These are phyloP conservation scores for Caenorhabditis afra DNA, from an alignment of 2,888 invertebrate species.

Conservation along the genomic window DNA sequence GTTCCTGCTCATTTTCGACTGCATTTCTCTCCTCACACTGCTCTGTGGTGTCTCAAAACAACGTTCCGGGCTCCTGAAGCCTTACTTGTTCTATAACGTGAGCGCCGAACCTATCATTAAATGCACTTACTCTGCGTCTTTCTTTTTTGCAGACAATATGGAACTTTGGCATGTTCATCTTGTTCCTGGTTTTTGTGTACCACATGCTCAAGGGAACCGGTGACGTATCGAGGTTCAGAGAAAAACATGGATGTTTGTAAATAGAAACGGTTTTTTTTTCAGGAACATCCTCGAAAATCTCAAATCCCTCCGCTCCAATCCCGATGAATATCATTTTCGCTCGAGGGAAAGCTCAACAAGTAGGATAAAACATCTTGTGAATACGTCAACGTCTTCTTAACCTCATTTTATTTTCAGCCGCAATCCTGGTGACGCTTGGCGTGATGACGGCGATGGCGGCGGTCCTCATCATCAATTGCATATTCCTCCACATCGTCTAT, in stretches of 20 bases:
- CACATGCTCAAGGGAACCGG: constrained; percentile 52
- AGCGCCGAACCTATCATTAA: constrained; percentile 13
- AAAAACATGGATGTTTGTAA: background rate
- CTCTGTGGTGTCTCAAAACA: constrained; percentile 67
- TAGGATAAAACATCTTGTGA: constrained; percentile 2
- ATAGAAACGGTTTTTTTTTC: constrained; percentile 24
- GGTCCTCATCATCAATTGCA: constrained; percentile 70
- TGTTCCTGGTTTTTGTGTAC: constrained; percentile 62
- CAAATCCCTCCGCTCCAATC: constrained; percentile 26
- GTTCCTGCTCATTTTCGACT: constrained; percentile 64
- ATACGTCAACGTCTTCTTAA: background rate
- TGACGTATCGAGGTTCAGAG: constrained; percentile 48
- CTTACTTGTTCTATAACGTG: constrained; percentile 70
- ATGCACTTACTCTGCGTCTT: background rate
- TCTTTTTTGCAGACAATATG: constrained; percentile 59
- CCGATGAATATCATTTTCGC: constrained; percentile 50
- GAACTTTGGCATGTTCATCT: constrained; percentile 59
- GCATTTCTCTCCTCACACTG: constrained; percentile 60
- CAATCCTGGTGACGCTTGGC: constrained; percentile 87
- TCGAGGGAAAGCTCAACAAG: constrained; percentile 42
- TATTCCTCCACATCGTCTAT: constrained; percentile 68
- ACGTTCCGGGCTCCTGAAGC: constrained; percentile 64
- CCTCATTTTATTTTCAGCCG: constrained; percentile 56
- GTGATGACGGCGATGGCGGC: constrained; percentile 90
- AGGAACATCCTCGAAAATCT: constrained; percentile 59